Base-by-base conservation (phyloP, 2,888 invertebrate genomes). In the Tuberolachnus salignus region DNA sequence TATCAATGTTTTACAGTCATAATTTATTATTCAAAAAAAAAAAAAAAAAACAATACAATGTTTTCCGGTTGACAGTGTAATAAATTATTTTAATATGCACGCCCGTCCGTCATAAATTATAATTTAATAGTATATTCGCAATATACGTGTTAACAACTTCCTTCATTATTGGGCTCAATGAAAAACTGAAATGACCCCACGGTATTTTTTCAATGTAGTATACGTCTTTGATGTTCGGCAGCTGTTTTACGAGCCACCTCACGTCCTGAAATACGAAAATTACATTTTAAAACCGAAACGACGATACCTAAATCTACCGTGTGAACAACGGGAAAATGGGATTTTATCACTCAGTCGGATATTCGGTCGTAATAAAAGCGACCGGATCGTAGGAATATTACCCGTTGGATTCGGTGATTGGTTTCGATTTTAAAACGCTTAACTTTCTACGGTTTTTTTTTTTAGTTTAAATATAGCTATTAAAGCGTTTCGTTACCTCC, bases 151-250 rank as follows among this genome's bases (percentile, higher is more conserved):
- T 80, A 9, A 82, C 81, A 10, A 82, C 75, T 55, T 82, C 80
- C 44, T 81, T 82, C 46, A 80, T 81, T 23, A 71, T 70, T 6
- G 81, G 63, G 63, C 81, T 80, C 16, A 81, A 55, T 14, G 80
- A 72, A 70, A 81, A 82, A 66, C 82, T 82, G 0, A 82, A 61
- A 51, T 82, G 82, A 44, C 82, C 81, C 23, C 81, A 82, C 51
- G 71, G 64, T 51, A 81, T 73, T 14, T 80, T 74, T 9, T 81
- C 80, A 13, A 82, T 82, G 26, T 80, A 70, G 51, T 81, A 55
- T 16, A 81, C 80, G n/a, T 81, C 80, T 49, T 81, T 73, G 2
- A 82, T 81, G 61, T 81, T 81, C n/a, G 80, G 80, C 53, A 82
- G 51, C 23, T 80, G 72, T 10, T 21, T 71, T 23, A 74, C 75